phyloP scores from a whole-genome alignment of 1,140 invertebrate genomes.

The Dolichoris vasculosae region DNA sequence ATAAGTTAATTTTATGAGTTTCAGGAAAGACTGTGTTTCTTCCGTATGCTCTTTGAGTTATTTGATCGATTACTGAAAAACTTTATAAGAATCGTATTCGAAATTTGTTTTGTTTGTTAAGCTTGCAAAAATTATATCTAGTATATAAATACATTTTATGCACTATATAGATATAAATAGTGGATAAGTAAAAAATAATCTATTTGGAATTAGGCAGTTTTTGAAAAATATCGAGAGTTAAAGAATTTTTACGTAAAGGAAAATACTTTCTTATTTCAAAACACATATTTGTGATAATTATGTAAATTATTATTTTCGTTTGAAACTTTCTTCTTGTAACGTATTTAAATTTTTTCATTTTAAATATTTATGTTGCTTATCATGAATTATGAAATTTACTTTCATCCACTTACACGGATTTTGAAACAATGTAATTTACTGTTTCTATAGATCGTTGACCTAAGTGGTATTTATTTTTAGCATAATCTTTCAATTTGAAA shows the following conservation, averaged over 20 bases:
- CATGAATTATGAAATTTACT: background rate
- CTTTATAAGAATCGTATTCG: background rate
- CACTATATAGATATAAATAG: background rate
- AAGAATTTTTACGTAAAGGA: too few relatives aligned
- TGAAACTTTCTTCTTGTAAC: background rate
- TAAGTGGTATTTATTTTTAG: background rate
- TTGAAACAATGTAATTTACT: background rate
- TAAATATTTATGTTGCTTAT: background rate
- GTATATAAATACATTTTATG: background rate
- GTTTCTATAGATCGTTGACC: background rate
- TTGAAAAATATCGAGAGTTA: too few relatives aligned
- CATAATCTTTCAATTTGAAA: conserved; percentile 1
- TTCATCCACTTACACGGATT: background rate
- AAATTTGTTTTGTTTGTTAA: background rate
- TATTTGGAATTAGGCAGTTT: background rate
- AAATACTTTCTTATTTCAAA: too few relatives aligned
- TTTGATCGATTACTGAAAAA: background rate
- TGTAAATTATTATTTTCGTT: background rate
- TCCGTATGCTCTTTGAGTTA: background rate
- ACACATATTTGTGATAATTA: too few relatives aligned
- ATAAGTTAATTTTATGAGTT: background rate
- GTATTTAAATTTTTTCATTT: background rate
- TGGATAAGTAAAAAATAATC: background rate
- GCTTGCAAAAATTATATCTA: background rate
- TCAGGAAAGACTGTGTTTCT: background rate